Percentiles rank a stretch among this genome's conserved stretches.
These are phyloP conservation scores for Bathynomus jamesi DNA, from an alignment of 1,140 invertebrate genomes.

Conservation along the genomic window DNA sequence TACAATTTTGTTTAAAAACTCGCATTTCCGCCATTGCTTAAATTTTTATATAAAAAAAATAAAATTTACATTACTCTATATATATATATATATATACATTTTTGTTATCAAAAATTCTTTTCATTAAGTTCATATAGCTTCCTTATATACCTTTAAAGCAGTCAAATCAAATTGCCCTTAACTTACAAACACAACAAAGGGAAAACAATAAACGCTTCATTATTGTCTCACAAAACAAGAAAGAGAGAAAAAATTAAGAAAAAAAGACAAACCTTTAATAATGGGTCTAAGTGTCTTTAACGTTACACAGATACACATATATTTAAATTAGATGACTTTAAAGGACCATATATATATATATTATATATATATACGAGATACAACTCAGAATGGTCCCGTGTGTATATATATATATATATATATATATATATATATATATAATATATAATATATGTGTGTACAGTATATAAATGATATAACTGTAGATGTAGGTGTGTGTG, in stretches of 20 bases:
- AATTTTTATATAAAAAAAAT: not conserved
- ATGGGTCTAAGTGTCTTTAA: not conserved
- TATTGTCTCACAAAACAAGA: too few species aligned
- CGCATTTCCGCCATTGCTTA: not conserved
- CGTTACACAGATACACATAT: not conserved
- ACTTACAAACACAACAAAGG: too few species aligned
- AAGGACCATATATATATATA: not conserved
- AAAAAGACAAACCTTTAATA: too few species aligned
- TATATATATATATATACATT: not conserved
- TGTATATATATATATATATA: not conserved
- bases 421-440: too few species aligned
- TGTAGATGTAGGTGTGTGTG: not conserved
- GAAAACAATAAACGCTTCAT: too few species aligned
- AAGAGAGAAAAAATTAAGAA: too few species aligned
- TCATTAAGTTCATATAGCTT: too few species aligned
- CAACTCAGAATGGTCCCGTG: not conserved
- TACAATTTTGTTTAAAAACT: too few species aligned
- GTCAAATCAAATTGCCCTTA: too few species aligned
- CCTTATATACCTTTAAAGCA: too few species aligned
- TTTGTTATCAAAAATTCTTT: too few species aligned
- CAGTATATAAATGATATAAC: not conserved
- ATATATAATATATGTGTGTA: not conserved
- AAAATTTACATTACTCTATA: not conserved
- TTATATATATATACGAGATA: not conserved
- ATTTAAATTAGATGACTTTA: not conserved